Evolutionary conservation across 2,113 vertebrate genomes (phyloP).

Genomic region (Neotragus pygmaeus): DNA sequence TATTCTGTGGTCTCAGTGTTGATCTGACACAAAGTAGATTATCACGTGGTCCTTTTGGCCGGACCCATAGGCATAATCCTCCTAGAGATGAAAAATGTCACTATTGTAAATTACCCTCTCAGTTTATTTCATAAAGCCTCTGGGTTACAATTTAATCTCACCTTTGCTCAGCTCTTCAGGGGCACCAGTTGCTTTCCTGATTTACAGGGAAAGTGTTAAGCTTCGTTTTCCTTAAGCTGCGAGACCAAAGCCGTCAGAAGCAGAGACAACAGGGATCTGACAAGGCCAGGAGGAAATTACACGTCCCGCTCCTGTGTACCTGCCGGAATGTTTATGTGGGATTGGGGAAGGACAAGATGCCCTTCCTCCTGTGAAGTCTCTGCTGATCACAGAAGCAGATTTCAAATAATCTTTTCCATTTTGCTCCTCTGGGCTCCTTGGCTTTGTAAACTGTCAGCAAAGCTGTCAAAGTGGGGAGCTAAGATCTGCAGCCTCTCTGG

Average conservation of each 20-base stretch:
- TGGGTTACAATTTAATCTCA: slow-evolving; percentile 14
- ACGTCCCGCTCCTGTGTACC: not conserved
- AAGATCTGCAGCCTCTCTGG: not conserved
- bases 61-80: not conserved
- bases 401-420: slow-evolving; percentile 39
- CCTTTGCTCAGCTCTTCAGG: not conserved
- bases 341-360: slow-evolving; percentile 14
- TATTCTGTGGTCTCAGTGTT: not conserved
- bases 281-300: slow-evolving; percentile 15
- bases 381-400: slow-evolving; percentile 45
- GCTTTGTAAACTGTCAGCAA: slow-evolving; percentile 45
- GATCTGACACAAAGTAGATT: not conserved
- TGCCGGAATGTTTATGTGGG: not conserved
- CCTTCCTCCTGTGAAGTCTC: slow-evolving; percentile 48
- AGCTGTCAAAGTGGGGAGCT: not conserved
- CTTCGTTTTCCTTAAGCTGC: slow-evolving; percentile 24
- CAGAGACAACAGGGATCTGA: slow-evolving; percentile 14
- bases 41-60: not conserved
- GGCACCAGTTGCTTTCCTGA: not conserved
- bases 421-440: slow-evolving; percentile 44
- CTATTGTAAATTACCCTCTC: not conserved
- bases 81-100: not conserved
- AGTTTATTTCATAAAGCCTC: not conserved
- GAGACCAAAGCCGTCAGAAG: not conserved
- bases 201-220: slow-evolving; percentile 14